Percentiles rank a stretch among this genome's conserved stretches.
Conservation (phyloP, 2,797 vertebrate genomes). For the Phrynocephalus forsythii region DNA sequence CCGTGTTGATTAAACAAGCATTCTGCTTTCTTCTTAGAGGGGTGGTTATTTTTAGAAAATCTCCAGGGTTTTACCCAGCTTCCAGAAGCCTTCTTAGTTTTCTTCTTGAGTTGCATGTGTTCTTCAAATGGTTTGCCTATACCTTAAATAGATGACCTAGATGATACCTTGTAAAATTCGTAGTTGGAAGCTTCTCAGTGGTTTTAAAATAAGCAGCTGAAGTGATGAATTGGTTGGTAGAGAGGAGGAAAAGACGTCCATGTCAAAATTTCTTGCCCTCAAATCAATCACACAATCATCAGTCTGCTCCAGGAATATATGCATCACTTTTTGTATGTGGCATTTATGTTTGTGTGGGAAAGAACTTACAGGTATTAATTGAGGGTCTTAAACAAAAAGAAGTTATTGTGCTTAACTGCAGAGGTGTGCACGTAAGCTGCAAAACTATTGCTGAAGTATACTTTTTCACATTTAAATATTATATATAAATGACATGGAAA, state of each 20-base stretch:
- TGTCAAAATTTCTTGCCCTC: slow-evolving; percentile 20
- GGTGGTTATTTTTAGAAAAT: neutral
- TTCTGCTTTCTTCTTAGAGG: neutral
- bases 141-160: neutral
- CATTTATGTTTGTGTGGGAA: slow-evolving; percentile 3
- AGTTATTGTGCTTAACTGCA: neutral
- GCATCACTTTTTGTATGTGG: neutral
- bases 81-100: neutral
- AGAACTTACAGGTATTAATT: neutral
- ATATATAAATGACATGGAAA: neutral
- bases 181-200: slow-evolving; percentile 3
- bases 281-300: neutral
- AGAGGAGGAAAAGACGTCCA: neutral
- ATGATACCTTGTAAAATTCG: neutral
- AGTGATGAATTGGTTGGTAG: neutral
- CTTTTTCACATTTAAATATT: neutral
- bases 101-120: neutral
- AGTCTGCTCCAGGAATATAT: slow-evolving; percentile 1
- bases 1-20: slow-evolving; percentile 10
- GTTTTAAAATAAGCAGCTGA: neutral
- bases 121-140: neutral
- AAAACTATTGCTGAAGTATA: neutral
- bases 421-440: neutral
- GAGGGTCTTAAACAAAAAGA: neutral
- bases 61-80: neutral